Evolutionary conservation across 2,797 vertebrate species (phyloP), one percentile per base, ranked within the genome.

Genomic region (Diceros bicornis): DNA sequence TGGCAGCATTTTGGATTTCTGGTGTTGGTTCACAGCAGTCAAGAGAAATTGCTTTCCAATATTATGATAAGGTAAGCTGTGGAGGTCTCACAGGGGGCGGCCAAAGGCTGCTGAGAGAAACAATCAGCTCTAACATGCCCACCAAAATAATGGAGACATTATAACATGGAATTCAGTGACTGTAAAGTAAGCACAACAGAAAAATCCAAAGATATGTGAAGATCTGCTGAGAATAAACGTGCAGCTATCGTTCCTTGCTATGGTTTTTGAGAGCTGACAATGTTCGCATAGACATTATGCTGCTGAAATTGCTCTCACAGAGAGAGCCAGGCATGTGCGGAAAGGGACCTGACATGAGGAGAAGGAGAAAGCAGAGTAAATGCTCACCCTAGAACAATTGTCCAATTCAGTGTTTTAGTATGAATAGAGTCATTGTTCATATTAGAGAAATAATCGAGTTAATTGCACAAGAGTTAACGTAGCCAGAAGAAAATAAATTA

Each of bases 11-110:
- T 95, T 72, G 93, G 94, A 96, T 96, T 96, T 97, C 97, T 97
- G 97, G 94, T 71, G 0, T 86, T 79, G 89, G 97, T 89, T 97
- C 97, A 88, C 96, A 98, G 98, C 97, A 98, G 98, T 98, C 83
- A 79, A 85, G 97, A 98, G 96, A 97, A 98, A 98, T 96, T 96
- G 96, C 97, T 97, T 98, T 98, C 96, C 98, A 98, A 97, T 98
- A 96, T 97, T 98, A 97, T 97, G 97, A 97, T 98, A 98, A 98
- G 97, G 97, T 97, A 92, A 97, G 95, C 96, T 52, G 71, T 29
- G 52, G 93, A 69, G 93, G 93, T 93, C 97, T 97, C 91, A 18
- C 92, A 7, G 62, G 90, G 91, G 96, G 96, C 25, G 9, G 75
- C 2, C 4, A 55, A 82, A 20, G 92, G 95, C 96, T 93, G 97